Base-by-base conservation (phyloP, 1,140 invertebrate genomes). In the Bathynomus jamesi region DNA sequence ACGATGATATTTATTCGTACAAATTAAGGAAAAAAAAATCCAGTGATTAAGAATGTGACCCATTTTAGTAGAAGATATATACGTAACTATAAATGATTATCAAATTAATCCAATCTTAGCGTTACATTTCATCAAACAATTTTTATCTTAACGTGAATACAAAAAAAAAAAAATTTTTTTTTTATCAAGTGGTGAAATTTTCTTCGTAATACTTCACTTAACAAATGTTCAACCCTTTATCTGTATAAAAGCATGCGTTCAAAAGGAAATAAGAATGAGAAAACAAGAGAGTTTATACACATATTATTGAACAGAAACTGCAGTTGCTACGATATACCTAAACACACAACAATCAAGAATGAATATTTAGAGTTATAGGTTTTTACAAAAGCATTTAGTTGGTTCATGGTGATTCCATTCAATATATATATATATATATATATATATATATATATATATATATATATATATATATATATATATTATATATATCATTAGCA, bases 241-340 rank as follows among this genome's bases (percentile, higher is more conserved):
- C 21, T 21, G 21, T 53, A 53, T 11, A 53, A 53, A 53, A 17
- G 40, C 40, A 53, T 53, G 40, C 40, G 13, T 53, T 53, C 13
- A n/a, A 21, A 53, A 53, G 40, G 21, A 53, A 53, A 53, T 53
- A 17, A 53, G 21, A 53, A 53, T 53, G 11, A 53, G 40, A 11
- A 53, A 17, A 53, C 13, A 53, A 53, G 40, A 53, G 13, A 53
- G 21, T 53, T 11, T 53, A 53, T 21, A 53, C 40, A 53, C 21
- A 53, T 53, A 53, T 53, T 53, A 53, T 17, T 29, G 11, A 64
- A 64, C 28, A 64, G 25, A 64, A 64, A 64, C 28, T n/a, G 62
- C 17, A 64, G 25, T 28, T n/a, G 62, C 62, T 64, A 64, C 28
- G 25, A 29, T 64, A 27, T 28, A 64, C 62, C 25, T 27, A 64